Percentiles rank a stretch among this genome's conserved stretches.
Evolutionary conservation across 2,888 invertebrate species (phyloP).

Genomic region (Microctonus hyperodae): DNA sequence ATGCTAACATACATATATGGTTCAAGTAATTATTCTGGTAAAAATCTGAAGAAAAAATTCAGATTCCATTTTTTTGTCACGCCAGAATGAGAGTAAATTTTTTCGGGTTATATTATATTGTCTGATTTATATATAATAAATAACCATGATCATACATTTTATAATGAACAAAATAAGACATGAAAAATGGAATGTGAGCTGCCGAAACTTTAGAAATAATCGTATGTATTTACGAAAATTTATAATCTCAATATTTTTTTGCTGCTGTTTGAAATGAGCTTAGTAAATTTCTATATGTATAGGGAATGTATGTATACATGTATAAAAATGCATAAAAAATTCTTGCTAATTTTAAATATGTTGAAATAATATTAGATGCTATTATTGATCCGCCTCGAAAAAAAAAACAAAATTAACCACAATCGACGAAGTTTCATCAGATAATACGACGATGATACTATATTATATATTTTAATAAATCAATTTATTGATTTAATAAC

Average conservation of each 20-base stretch:
- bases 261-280: neutral
- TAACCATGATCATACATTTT: neutral
- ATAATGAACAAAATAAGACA: neutral
- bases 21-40: neutral
- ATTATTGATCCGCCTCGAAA: constrained; percentile 18
- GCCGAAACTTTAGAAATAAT: constrained; percentile 1
- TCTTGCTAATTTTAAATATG: neutral
- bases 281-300: neutral
- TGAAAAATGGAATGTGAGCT: neutral
- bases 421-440: constrained; percentile 31
- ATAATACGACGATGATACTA: constrained; percentile 46
- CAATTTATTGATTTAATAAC: constrained; percentile 46
- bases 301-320: no score
- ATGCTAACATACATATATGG: neutral
- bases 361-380: neutral
- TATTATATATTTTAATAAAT: constrained; percentile 56
- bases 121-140: neutral
- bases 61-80: neutral
- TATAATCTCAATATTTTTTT: neutral
- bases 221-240: neutral
- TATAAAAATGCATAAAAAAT: neutral
- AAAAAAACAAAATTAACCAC: neutral
- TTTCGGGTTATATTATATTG: constrained; percentile 3
- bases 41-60: neutral
- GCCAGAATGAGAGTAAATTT: neutral